Conservation (phyloP, 2,797 vertebrate genomes). For the Merluccius polli region DNA sequence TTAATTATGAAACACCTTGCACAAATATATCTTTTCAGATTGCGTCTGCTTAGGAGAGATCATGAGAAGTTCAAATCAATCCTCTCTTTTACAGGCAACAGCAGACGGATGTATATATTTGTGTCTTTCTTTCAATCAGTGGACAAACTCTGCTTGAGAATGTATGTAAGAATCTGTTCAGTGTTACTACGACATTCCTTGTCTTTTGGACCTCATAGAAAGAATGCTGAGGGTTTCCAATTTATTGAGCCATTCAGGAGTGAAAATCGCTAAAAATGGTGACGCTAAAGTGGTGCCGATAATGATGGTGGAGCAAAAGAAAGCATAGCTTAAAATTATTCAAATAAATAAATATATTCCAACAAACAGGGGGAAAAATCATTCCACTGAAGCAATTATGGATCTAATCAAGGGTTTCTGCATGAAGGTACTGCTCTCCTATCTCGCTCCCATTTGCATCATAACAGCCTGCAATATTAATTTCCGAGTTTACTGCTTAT, state of each 20-base stretch:
- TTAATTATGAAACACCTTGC: conserved; percentile 62
- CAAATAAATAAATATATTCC: conserved; percentile 50
- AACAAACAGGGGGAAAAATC: conserved; percentile 57
- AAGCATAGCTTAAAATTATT: conserved; percentile 55
- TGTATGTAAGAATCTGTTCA: conserved; percentile 12
- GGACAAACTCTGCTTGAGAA: conserved; percentile 31
- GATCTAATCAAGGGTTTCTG: conserved; percentile 79
- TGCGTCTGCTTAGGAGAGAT: conserved; percentile 29
- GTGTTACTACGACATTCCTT: conserved; percentile 19
- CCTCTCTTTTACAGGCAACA: conserved; percentile 26
- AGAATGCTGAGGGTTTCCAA: conserved; percentile 27
- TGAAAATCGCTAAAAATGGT: conserved; percentile 42
- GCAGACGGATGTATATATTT: conserved; percentile 26
- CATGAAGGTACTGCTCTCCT: conserved; percentile 71
- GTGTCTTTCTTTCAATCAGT: conserved; percentile 29
- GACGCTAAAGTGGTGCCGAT: conserved; percentile 52
- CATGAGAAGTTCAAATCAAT: conserved; percentile 20
- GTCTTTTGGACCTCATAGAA: neutral
- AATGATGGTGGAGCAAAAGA: conserved; percentile 50
- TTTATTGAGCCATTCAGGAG: conserved; percentile 65
- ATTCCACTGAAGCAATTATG: conserved; percentile 75
- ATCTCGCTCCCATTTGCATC: conserved; percentile 78
- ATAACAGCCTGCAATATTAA: conserved; percentile 84
- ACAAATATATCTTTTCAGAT: conserved; percentile 62
- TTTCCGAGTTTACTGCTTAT: conserved; percentile 84